Evolutionary conservation across 2,797 vertebrate genomes (phyloP), one percentile per base, ranked within the genome.

Genomic region (Platyrinchus mystaceus): DNA sequence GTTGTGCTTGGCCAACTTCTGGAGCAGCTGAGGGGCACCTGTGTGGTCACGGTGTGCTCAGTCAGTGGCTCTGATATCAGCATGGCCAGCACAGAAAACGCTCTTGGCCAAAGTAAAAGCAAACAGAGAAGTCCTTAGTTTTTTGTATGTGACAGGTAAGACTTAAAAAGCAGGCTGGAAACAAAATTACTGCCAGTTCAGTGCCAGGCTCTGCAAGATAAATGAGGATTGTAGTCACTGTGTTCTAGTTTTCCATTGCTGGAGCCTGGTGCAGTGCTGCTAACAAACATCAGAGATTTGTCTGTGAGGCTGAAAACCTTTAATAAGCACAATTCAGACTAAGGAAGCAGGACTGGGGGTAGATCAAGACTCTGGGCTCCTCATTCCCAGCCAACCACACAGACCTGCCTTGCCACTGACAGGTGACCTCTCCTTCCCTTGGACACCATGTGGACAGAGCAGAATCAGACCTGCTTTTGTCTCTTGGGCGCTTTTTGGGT

Each of bases 371-470:
- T 7, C n/a, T 36, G 56, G 36, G 58, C 24, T 44, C 34, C 9
- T 39, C 3, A 0, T 32, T 68, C 22, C 43, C 43, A 52, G 69
- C 4, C 0, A 2, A 18, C n/a, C 21, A 23, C 36, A 41, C 12
- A 32, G 32, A 36, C 14, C 62, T 83, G 43, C 30, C 6, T n/a
- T 17, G 28, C 47, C 30, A 26, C 1, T 18, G 4, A 0, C 10
- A 2, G 39, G 49, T 27, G 24, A 16, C 26, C 49, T 49, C 43
- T 46, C 44, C 17, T 69, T 27, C 23, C n/a, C 36, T 66, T 49
- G 66, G 62, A 3, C 17, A 1, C 14, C 3, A 1, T 52, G 23
- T 27, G 22, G 23, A 7, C 43, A 70, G 60, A 39, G 11, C 8
- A 27, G 39, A 50, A n/a, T 69, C 16, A 5, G 6, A 15, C 0